These are phyloP conservation scores for Rhinophrynus dorsalis DNA, from an alignment of 2,797 vertebrate genomes.

Conservation along the genomic window DNA sequence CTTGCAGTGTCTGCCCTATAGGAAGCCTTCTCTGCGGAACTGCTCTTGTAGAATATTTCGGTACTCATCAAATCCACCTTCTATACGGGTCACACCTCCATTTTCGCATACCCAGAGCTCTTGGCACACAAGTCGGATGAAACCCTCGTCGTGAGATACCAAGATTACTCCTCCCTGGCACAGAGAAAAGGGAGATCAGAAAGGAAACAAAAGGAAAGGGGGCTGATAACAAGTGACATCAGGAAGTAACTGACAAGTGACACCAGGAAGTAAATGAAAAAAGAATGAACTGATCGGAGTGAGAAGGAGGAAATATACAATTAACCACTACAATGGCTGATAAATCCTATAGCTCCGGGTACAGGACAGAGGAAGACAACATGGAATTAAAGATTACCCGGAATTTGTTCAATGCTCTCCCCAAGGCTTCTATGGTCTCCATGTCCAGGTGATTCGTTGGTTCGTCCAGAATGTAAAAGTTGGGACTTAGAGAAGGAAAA, in stretches of 20 bases:
- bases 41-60: slow-evolving; percentile 92
- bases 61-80: slow-evolving; percentile 95
- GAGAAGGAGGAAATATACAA: too few relatives aligned
- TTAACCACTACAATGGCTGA: too few relatives aligned
- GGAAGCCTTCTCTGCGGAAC: slow-evolving; percentile 91
- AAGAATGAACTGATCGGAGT: too few relatives aligned
- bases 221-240: neutral
- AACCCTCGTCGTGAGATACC: slow-evolving; percentile 92
- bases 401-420: slow-evolving; percentile 86
- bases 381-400: slow-evolving; percentile 64
- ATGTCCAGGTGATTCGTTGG: slow-evolving; percentile 97
- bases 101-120: slow-evolving; percentile 95
- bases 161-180: slow-evolving; percentile 89
- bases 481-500: slow-evolving; percentile 75
- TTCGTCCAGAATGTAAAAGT: slow-evolving; percentile 95
- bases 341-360: too few relatives aligned
- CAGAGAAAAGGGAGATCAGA: neutral
- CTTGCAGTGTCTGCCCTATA: slow-evolving; percentile 69
- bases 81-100: slow-evolving; percentile 76
- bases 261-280: neutral
- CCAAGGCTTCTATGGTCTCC: slow-evolving; percentile 95
- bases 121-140: slow-evolving; percentile 89
- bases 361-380: accelerated
- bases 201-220: neutral
- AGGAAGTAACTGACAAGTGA: too few relatives aligned